Evolutionary conservation across 1,140 invertebrate species (phyloP).

Genomic region (Ridgeia piscesae): DNA sequence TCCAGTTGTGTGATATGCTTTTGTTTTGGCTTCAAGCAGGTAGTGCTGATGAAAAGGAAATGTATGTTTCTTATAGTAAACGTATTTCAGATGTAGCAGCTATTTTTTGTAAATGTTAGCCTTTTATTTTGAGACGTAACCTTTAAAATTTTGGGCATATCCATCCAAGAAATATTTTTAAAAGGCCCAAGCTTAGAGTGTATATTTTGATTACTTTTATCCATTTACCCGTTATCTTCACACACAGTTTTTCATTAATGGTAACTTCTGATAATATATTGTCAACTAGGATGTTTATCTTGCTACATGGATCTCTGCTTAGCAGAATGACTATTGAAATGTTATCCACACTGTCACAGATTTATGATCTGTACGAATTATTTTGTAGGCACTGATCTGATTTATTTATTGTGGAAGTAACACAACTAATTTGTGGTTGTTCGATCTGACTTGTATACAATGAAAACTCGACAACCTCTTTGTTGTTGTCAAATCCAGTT

Average conservation of each 20-base stretch:
- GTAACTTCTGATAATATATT: neutral
- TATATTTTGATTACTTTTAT: too few relatives aligned
- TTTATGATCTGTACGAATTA: neutral
- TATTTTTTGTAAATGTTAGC: neutral
- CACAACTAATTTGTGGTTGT: neutral
- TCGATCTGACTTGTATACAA: neutral
- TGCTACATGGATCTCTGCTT: neutral
- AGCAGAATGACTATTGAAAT: neutral
- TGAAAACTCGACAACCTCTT: neutral
- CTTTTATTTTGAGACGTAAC: neutral
- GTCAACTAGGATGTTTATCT: neutral
- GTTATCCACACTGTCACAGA: neutral
- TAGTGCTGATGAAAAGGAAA: neutral
- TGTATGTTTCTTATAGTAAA: neutral
- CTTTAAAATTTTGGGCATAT: neutral
- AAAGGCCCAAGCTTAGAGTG: too few relatives aligned
- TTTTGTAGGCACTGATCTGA: neutral
- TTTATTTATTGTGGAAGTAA: neutral
- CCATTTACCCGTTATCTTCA: too few relatives aligned
- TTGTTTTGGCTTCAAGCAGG: neutral
- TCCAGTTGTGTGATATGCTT: neutral
- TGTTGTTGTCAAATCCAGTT: neutral
- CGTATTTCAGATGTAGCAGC: neutral
- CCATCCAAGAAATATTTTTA: too few relatives aligned
- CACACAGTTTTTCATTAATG: too few relatives aligned